Conservation (phyloP, 2,113 vertebrate genomes). For the Entomyzon cyanotis region DNA sequence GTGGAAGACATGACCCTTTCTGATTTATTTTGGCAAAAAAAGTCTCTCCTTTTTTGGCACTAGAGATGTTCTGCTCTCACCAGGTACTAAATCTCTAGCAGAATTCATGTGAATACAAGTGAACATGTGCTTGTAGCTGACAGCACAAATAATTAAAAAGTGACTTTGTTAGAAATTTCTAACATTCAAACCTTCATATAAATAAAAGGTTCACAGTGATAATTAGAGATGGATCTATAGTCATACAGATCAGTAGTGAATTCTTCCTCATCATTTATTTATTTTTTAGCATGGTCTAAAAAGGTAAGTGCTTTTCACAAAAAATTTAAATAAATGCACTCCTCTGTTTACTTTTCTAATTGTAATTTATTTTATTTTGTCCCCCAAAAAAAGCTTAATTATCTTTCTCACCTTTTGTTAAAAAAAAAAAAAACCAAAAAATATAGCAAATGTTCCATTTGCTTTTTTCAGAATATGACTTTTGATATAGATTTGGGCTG, state of each 20-base stretch:
- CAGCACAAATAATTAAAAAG: not conserved
- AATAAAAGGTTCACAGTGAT: not conserved
- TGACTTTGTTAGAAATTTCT: not conserved
- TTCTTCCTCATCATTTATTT: not conserved
- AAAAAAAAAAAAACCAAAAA: not conserved
- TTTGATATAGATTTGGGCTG: not conserved
- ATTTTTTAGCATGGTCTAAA: not conserved
- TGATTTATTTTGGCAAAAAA: constrained; percentile 32
- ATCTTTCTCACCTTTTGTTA: not conserved
- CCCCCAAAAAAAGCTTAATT: not conserved
- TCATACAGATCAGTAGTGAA: not conserved
- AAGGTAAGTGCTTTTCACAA: not conserved
- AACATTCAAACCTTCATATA: not conserved
- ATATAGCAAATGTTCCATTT: not conserved
- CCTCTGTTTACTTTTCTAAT: not conserved
- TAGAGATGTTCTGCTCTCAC: not conserved
- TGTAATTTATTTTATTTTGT: not conserved
- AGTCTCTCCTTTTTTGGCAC: not conserved
- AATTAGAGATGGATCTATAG: not conserved
- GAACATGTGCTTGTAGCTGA: not conserved
- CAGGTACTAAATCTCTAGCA: constrained; percentile 22
- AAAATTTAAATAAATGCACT: not conserved
- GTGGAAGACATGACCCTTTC: not conserved
- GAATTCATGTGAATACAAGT: not conserved
- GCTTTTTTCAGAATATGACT: not conserved